phyloP scores from a whole-genome alignment of 2,113 vertebrate genomes.

The Barnardius zonarius region DNA sequence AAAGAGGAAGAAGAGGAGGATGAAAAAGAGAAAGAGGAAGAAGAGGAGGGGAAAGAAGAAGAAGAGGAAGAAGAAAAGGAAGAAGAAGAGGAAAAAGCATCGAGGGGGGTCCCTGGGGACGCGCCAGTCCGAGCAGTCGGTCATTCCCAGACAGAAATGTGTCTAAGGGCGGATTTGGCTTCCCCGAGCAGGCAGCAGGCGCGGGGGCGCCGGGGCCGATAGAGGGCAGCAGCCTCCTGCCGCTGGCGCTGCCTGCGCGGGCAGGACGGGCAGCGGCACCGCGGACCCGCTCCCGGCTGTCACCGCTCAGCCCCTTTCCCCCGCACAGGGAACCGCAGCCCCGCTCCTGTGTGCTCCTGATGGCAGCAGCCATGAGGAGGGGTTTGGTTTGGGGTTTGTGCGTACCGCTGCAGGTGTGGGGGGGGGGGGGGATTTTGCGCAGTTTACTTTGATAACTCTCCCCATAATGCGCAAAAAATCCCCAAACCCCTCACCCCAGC shows the following conservation, averaged over 20 bases:
- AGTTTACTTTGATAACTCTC: background rate
- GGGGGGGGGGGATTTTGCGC: background rate
- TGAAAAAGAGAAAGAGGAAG: background rate
- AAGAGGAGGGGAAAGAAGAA: too few species aligned
- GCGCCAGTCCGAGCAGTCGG: background rate
- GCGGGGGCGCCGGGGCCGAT: constrained; percentile 48
- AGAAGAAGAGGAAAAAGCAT: background rate
- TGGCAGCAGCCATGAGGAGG: fast-evolving
- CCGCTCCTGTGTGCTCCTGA: background rate
- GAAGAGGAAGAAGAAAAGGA: too few species aligned
- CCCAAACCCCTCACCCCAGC: background rate
- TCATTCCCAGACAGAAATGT: background rate
- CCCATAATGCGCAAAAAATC: background rate
- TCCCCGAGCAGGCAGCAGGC: background rate
- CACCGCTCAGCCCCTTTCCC: background rate
- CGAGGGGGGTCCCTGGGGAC: background rate
- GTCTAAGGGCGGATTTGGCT: background rate
- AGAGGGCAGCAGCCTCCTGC: constrained; percentile 88
- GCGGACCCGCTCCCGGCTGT: background rate
- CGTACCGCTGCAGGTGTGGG: fast-evolving
- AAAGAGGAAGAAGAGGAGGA: background rate
- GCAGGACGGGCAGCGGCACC: background rate
- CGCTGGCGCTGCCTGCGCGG: background rate
- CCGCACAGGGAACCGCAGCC: fast-evolving
- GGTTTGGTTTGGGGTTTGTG: fast-evolving